These are phyloP conservation scores for Onthophagus taurus DNA, from an alignment of 1,140 invertebrate genomes.

Conservation along the genomic window DNA sequence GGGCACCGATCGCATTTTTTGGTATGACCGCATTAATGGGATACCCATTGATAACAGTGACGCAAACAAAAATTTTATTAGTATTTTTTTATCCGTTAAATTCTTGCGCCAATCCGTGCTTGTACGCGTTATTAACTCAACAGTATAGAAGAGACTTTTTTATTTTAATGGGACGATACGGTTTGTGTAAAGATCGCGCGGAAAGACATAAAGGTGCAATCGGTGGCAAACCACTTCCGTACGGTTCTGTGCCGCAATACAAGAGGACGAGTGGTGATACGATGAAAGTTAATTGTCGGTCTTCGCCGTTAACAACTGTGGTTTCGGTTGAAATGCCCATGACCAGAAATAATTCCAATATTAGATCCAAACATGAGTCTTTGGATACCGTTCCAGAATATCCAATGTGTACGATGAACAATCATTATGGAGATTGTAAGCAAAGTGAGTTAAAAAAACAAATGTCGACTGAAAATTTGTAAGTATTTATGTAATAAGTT, in stretches of 20 bases:
- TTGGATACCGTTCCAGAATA: slow-evolving; percentile 5
- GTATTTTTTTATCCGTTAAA: slow-evolving; percentile 92
- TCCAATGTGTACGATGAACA: slow-evolving; percentile 1
- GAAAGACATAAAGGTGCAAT: slow-evolving; percentile 27
- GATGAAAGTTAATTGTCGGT: slow-evolving; percentile 14
- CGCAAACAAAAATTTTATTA: slow-evolving; percentile 77
- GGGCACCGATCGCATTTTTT: slow-evolving; percentile 77
- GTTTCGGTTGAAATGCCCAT: slow-evolving; percentile 22
- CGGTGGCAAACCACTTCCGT: slow-evolving; percentile 28
- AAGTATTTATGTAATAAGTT: neutral
- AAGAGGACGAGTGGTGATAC: slow-evolving; percentile 19
- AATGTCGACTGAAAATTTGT: slow-evolving; percentile 3
- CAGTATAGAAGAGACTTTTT: slow-evolving; percentile 75
- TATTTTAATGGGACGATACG: slow-evolving; percentile 51
- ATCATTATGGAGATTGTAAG: neutral
- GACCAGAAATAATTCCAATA: slow-evolving; percentile 12
- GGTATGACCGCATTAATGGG: slow-evolving; percentile 71
- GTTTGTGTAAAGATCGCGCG: slow-evolving; percentile 38
- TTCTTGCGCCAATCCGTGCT: slow-evolving; percentile 82
- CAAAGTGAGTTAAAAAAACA: neutral
- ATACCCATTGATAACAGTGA: slow-evolving; percentile 72
- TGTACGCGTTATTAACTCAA: slow-evolving; percentile 82
- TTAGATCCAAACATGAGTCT: slow-evolving; percentile 1
- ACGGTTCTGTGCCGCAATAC: slow-evolving; percentile 23
- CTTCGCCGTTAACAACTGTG: slow-evolving; percentile 20